A percentile compares a stretch with the other conserved stretches of the same genome.
phyloP scores from a whole-genome alignment of 2,797 vertebrate genomes.

The Pteronotus mesoamericanus region DNA sequence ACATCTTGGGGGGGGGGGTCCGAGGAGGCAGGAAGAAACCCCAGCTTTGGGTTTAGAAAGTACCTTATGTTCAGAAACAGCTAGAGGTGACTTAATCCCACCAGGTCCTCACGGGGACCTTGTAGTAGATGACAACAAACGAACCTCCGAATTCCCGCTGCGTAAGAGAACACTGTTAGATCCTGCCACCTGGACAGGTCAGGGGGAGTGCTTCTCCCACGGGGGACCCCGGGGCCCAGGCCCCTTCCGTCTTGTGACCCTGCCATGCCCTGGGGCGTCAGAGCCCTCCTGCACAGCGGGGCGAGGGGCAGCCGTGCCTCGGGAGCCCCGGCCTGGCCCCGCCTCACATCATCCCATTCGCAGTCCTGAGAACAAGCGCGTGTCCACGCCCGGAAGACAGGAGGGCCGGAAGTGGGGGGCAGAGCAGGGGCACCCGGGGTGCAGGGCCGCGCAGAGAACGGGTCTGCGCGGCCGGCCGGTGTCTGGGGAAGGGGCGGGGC shows the following conservation, averaged over 20 bases:
- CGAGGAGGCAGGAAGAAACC: background rate
- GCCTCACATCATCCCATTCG: fast-evolving
- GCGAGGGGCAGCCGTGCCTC: fast-evolving
- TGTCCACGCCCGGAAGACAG: fast-evolving
- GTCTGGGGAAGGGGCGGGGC: background rate
- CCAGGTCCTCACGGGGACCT: no score
- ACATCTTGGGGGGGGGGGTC: fast-evolving
- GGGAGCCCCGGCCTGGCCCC: background rate
- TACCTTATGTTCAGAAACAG: fast-evolving
- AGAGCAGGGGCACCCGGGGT: no score
- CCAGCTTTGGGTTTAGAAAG: background rate
- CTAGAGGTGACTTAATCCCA: fast-evolving
- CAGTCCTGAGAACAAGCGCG: background rate
- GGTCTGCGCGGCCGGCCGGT: background rate
- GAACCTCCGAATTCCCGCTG: no score
- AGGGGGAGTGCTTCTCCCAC: fast-evolving
- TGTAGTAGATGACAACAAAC: no score
- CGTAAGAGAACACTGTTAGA: fast-evolving
- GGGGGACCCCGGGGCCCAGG: background rate
- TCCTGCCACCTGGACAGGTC: fast-evolving
- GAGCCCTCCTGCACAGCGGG: fast-evolving
- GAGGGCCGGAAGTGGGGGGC: no score
- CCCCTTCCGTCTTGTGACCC: background rate
- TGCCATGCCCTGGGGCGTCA: background rate
- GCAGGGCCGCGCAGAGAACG: background rate